A percentile compares a stretch with the other conserved stretches of the same genome.
These are phyloP conservation scores for Lasioglossum albipes DNA, from an alignment of 1,140 invertebrate genomes.

Conservation along the genomic window DNA sequence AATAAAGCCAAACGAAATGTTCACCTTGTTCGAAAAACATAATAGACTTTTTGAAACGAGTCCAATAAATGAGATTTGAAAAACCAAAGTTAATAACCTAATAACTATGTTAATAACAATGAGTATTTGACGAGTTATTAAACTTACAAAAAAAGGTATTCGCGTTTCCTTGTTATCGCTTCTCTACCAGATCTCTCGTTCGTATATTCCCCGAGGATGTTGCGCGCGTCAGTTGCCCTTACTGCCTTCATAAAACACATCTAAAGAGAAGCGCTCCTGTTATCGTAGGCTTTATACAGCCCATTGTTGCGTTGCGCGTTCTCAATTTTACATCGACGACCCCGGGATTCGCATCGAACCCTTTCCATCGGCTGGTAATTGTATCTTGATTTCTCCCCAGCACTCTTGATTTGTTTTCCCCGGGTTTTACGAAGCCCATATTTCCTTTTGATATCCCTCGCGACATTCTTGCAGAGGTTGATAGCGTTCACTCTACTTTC, in stretches of 20 bases:
- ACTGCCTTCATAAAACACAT: constrained; percentile 2
- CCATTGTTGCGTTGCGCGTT: constrained; percentile 12
- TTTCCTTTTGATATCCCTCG: not conserved
- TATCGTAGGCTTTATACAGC: constrained; percentile 17
- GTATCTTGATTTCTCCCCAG: not conserved
- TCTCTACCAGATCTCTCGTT: constrained; percentile 1
- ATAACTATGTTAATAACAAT: too few species aligned
- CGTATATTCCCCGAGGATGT: constrained; percentile 2
- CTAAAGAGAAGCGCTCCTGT: not conserved
- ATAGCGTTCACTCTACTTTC: not conserved
- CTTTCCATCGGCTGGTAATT: constrained; percentile 2
- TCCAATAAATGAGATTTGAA: too few species aligned
- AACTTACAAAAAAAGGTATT: too few species aligned
- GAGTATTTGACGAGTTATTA: too few species aligned
- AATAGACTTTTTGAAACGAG: too few species aligned
- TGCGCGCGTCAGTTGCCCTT: not conserved
- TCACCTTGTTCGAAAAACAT: too few species aligned
- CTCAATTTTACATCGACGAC: not conserved
- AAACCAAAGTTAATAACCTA: too few species aligned
- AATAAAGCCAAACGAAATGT: too few species aligned
- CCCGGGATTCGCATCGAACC: not conserved
- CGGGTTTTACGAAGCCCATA: not conserved
- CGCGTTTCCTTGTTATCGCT: not conserved
- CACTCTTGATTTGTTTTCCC: constrained; percentile 4
- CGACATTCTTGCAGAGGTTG: not conserved